These are phyloP conservation scores for Entomyzon cyanotis DNA, from an alignment of 2,113 vertebrate genomes.

Conservation along the genomic window DNA sequence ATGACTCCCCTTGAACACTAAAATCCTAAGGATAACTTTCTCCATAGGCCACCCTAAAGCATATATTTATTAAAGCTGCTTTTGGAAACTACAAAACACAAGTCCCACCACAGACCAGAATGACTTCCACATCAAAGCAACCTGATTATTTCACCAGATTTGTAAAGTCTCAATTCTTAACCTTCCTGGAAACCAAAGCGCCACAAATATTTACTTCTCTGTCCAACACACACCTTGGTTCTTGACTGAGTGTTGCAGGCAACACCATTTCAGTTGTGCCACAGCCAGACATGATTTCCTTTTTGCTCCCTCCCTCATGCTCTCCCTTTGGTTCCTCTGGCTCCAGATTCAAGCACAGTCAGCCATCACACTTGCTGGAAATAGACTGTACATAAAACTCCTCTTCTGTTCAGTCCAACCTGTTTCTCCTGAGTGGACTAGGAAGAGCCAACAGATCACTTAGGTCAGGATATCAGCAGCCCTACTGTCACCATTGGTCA, in stretches of 20 bases:
- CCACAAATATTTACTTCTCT: conserved; percentile 66
- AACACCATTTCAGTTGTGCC: conserved; percentile 41
- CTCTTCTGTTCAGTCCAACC: not conserved
- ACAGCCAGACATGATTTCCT: conserved; percentile 44
- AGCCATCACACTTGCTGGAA: conserved; percentile 13
- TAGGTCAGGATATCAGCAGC: not conserved
- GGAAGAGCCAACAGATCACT: not conserved
- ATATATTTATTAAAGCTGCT: conserved; percentile 28
- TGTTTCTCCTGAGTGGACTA: not conserved
- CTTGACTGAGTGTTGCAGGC: conserved; percentile 41
- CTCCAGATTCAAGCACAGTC: conserved; percentile 33
- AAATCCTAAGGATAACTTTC: not conserved
- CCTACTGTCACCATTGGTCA: not conserved
- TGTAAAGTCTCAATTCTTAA: conserved; percentile 35
- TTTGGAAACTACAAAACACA: conserved; percentile 38
- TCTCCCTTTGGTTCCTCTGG: not conserved
- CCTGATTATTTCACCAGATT: conserved; percentile 13
- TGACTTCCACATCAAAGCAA: conserved; percentile 66
- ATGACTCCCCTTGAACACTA: not conserved
- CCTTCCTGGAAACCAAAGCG: conserved; percentile 27
- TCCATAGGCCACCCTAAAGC: not conserved
- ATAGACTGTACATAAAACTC: not conserved
- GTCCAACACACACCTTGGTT: conserved; percentile 56
- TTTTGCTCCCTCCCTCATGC: conserved; percentile 8
- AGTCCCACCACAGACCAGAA: conserved; percentile 17